Base-by-base conservation (phyloP, 2,888 invertebrate species). In the Magallana nippona region DNA sequence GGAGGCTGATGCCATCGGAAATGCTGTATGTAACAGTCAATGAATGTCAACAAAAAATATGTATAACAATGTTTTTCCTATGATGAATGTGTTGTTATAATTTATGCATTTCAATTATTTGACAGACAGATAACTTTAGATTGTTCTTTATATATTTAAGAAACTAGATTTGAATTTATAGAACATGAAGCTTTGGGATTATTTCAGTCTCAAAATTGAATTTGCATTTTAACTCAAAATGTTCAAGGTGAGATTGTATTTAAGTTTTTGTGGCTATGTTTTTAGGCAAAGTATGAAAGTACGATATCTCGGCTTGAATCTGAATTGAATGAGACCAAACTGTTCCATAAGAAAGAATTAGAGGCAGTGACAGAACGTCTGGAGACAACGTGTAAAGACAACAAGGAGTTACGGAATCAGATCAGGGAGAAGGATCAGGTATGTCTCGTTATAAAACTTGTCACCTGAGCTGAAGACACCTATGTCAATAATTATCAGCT, bases 221-320 rank as follows among this genome's bases (percentile, higher is more conserved):
- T 44, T 44, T 44, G 5, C 44, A 44, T 44, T 44, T 44, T 8
- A 3, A 44, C 44, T 44, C 44, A 44, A 44, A 44, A 10, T 44
- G 44, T 8, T 44, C 44, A 44, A 44, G 8, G 5, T 44, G 44
- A 44, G 44, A 44, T 44, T 5, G 44, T 44, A 44, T 44, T 44
- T 3, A 5, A 44, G 44, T 8, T 44, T 44, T 44, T 44, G 44
- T 44, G 44, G 0, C 44, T 44, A 13, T 63, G 27, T 63, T 63
- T 79, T 81, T 79, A 92, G 92, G 91, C 92, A 57, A 92, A 92
- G 84, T 91, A 91, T 71, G 91, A 92, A 81, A 91, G 90, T 83
- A 90, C 89, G 10, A 90, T 92, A 78, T 86, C 89, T 5, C 87
- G 91, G 10, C 85, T 92, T 62, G 91, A 92, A 79, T 87, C 89